Evolutionary conservation across 2,888 invertebrate genomes (phyloP).

Genomic region (Ochropacha duplaris): DNA sequence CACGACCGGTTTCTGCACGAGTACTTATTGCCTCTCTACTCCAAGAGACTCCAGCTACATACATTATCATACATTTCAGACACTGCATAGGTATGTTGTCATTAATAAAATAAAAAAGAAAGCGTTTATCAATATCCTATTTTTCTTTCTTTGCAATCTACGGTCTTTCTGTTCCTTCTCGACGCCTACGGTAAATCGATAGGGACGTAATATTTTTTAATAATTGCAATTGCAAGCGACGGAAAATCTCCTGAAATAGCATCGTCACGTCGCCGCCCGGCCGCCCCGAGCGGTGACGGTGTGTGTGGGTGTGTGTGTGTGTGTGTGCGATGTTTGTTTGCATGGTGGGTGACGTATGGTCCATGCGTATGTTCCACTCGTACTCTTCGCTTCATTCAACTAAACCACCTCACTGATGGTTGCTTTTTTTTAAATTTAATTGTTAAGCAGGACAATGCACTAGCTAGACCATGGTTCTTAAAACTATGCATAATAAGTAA

Average conservation of each 20-base stretch:
- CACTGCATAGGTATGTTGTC: too few species aligned
- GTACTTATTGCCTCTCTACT: conserved; percentile 25
- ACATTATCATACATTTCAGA: too few species aligned
- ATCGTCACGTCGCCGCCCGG: not conserved
- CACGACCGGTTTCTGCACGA: conserved; percentile 48
- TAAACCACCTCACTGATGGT: not conserved
- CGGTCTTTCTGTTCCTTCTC: not conserved
- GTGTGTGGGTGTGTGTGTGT: too few species aligned
- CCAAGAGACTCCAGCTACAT: conserved; percentile 26
- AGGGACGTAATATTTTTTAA: not conserved
- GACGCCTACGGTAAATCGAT: not conserved
- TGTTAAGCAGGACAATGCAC: too few species aligned
- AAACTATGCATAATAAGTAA: too few species aligned
- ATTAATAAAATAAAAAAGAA: not conserved
- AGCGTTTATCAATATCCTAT: too few species aligned
- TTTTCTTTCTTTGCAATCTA: not conserved
- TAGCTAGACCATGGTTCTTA: too few species aligned
- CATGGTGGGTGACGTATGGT: conserved; percentile 19
- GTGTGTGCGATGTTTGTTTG: conserved; percentile 31
- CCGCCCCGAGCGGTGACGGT: conserved; percentile 20
- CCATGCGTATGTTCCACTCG: too few species aligned
- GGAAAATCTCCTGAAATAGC: conserved; percentile 18
- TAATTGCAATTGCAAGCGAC: not conserved
- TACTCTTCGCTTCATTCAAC: conserved; percentile 7
- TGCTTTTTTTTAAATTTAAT: too few species aligned